Conservation (phyloP, 2,797 vertebrate species). For the Calcarius lapponicus region DNA sequence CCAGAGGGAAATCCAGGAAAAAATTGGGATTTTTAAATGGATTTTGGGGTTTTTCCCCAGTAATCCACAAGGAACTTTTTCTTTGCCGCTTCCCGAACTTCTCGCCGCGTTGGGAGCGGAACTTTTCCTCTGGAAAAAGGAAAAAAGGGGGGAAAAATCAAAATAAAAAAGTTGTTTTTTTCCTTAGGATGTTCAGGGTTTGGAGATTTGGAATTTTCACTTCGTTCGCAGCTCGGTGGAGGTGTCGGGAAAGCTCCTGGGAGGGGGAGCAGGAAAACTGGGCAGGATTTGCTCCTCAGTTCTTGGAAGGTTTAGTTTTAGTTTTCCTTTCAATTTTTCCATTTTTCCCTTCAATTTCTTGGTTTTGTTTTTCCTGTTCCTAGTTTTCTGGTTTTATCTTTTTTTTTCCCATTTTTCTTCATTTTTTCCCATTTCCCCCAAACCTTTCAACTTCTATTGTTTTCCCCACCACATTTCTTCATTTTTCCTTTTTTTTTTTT, state of each 20-base stretch:
- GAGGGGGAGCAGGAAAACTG: not conserved
- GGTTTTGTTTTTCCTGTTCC: no score
- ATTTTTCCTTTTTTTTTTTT: no score
- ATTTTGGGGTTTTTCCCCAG: not conserved
- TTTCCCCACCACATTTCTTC: not conserved
- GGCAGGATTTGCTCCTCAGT: not conserved
- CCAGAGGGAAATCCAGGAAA: not conserved
- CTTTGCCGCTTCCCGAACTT: not conserved
- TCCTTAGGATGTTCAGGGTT: not conserved
- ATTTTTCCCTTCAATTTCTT: not conserved
- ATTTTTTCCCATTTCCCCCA: not conserved
- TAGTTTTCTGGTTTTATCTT: no score
- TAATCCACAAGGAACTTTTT: not conserved
- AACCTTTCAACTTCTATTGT: not conserved
- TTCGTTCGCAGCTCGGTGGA: not conserved
- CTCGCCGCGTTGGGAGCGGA: not conserved
- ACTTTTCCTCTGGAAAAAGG: not conserved
- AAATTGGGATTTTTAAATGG: not conserved
- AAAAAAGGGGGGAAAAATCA: not conserved
- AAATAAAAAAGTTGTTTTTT: not conserved
- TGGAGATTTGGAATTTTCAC: not conserved
- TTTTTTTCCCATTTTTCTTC: not conserved
- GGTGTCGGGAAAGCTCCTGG: not conserved
- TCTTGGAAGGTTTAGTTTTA: accelerated
- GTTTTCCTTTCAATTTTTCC: no score